Percentiles rank a stretch among this genome's conserved stretches.
Conservation (phyloP, 2,797 vertebrate genomes). For the Parauchenoglanis punctatus region DNA sequence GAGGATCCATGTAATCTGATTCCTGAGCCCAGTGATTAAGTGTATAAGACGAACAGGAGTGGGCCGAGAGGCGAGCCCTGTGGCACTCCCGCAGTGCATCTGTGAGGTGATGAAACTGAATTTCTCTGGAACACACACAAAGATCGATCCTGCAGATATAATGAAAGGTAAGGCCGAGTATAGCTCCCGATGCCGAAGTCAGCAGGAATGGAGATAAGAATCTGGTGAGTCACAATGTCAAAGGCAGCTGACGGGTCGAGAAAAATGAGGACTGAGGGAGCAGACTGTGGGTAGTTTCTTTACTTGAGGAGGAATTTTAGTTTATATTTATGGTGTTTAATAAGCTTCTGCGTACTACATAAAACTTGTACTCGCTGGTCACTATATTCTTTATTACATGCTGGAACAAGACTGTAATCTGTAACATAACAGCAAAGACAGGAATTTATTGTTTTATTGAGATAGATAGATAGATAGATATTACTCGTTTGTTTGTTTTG, state of each 20-base stretch:
- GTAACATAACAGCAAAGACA: background rate
- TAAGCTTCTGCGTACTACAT: background rate
- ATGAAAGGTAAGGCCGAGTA: background rate
- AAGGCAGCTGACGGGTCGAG: background rate
- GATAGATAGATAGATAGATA: background rate
- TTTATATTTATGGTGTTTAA: background rate
- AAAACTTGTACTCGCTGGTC: too few species aligned
- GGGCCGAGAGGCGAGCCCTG: background rate
- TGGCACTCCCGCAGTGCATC: background rate
- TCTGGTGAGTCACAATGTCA: background rate
- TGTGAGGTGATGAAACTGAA: background rate
- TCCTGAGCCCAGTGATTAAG: background rate
- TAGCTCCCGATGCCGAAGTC: background rate
- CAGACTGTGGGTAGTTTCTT: background rate
- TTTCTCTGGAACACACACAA: background rate
- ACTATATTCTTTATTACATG: background rate
- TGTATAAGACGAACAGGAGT: background rate
- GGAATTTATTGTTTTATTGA: too few species aligned
- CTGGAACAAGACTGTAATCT: background rate
- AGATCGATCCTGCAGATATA: background rate
- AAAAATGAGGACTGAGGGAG: background rate
- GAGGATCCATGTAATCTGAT: conserved; percentile 7
- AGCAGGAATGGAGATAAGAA: background rate
- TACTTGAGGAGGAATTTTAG: background rate
- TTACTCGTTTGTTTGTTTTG: background rate